Percentiles rank a stretch among this genome's conserved stretches.
Conservation (phyloP, 2,888 invertebrate species). For the Platycnemis pennipes region DNA sequence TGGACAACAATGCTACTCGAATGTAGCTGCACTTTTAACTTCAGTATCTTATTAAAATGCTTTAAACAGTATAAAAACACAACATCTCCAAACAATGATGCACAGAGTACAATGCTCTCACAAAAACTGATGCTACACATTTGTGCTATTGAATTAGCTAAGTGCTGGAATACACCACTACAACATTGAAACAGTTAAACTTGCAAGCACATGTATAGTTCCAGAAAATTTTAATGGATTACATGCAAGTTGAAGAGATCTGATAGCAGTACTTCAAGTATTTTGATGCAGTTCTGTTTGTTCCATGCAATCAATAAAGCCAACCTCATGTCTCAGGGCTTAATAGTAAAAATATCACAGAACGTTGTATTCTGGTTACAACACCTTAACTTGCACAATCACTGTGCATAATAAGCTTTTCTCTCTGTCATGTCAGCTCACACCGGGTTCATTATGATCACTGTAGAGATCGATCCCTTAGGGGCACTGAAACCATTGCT, state of each 20-base stretch:
- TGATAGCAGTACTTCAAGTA: not conserved
- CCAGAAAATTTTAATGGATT: not conserved
- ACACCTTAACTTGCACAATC: constrained; percentile 1
- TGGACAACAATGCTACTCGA: not conserved
- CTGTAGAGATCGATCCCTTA: not conserved
- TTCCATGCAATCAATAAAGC: not conserved
- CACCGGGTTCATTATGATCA: constrained; percentile 20
- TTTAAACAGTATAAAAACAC: not conserved
- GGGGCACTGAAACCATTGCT: not conserved
- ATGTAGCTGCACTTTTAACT: not conserved
- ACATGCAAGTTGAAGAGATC: constrained; percentile 4
- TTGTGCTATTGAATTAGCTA: not conserved
- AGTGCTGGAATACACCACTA: not conserved
- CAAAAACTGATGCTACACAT: not conserved
- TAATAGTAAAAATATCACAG: constrained; percentile 58
- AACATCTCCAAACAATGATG: not conserved
- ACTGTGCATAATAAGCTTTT: not conserved
- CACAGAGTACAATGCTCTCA: not conserved
- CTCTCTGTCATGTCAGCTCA: not conserved
- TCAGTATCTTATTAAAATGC: not conserved
- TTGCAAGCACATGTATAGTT: not conserved
- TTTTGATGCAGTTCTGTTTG: not conserved
- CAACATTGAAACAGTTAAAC: not conserved
- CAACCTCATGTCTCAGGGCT: not conserved
- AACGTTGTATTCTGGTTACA: not conserved